Base-by-base conservation (phyloP, 2,797 vertebrate genomes). In the Propithecus deckenii region DNA sequence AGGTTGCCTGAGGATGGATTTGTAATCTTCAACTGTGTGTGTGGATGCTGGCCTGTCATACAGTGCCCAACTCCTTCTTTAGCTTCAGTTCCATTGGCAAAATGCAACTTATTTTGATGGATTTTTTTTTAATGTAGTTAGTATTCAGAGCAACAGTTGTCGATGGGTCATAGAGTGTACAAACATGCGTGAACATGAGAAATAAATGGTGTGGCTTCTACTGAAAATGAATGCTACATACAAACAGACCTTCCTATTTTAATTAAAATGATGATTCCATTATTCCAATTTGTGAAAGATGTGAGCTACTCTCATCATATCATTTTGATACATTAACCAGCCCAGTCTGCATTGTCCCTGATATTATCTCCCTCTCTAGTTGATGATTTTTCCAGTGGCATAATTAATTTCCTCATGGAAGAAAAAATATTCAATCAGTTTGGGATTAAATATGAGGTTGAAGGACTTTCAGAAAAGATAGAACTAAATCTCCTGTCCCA, bases 401-500 rank as follows among this genome's bases (percentile, higher is more conserved):
- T 94, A 98, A 98, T 96, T 97, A 79, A 96, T 93, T 94, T 94
- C 71, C 97, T 98, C 91, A 95, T 52, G 90, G 81, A 97, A 96
- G 81, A 50, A 74, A 65, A 98, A 98, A 59, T 61, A 97, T 97
- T 96, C 95, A 97, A 93, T 97, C 93, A 97, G 87, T 90, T 98
- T 97, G 83, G 97, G 95, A 98, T 98, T 98, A 98, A 98, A 97
- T 94, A 96, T 25, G 25, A 98, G 92, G 74, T 94, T 97, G 96
- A 98, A 98, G 75, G 76, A 97, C 93, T 96, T 96, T 92, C 10
- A 87, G 43, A 94, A 98, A 98, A 97, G 97, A 88, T 32, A 96
- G 87, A 96, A 88, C 50, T 97, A 97, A 97, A 96, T 97, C n/a
- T 86, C 96, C 91, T 87, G 95, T 94, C 48, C 48, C 80, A 87